A percentile compares a stretch with the other conserved stretches of the same genome.
Evolutionary conservation across 1,140 invertebrate species (phyloP).

Genomic region (Eurosta solidaginis): DNA sequence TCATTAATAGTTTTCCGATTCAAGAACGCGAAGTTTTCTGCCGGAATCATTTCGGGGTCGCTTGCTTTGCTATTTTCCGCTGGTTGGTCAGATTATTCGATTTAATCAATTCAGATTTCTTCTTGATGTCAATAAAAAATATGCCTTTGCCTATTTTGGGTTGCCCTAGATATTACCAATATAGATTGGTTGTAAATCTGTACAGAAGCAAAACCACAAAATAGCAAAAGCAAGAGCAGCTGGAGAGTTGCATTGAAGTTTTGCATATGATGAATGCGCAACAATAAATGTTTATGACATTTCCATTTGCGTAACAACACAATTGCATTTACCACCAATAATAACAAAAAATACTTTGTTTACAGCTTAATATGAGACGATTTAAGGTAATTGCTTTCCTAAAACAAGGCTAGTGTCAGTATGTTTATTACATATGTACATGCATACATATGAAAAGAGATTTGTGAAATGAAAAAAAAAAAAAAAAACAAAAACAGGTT

Average conservation of each 20-base stretch:
- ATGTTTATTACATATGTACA: too few relatives aligned
- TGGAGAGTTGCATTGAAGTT: neutral
- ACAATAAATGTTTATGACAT: slow-evolving; percentile 24
- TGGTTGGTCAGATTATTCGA: too few relatives aligned
- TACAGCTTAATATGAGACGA: slow-evolving; percentile 22
- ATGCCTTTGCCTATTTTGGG: too few relatives aligned
- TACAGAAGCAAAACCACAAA: neutral
- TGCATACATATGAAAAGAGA: neutral
- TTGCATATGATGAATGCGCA: neutral
- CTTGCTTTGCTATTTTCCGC: too few relatives aligned
- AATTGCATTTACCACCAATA: slow-evolving; percentile 28
- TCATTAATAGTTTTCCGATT: too few relatives aligned
- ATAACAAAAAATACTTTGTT: slow-evolving; percentile 26
- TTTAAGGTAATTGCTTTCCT: slow-evolving; percentile 16
- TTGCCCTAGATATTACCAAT: too few relatives aligned
- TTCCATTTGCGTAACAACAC: slow-evolving; percentile 26
- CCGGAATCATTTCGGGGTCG: too few relatives aligned
- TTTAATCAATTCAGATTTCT: too few relatives aligned
- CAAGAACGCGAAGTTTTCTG: too few relatives aligned
- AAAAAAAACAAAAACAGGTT: neutral
- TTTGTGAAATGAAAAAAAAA: neutral
- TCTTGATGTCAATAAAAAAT: too few relatives aligned
- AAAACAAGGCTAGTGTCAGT: too few relatives aligned
- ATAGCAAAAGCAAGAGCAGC: neutral
- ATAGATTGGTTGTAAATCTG: slow-evolving; percentile 12